phyloP scores from a whole-genome alignment of 2,113 vertebrate species.

The Clarias macrocephalus region DNA sequence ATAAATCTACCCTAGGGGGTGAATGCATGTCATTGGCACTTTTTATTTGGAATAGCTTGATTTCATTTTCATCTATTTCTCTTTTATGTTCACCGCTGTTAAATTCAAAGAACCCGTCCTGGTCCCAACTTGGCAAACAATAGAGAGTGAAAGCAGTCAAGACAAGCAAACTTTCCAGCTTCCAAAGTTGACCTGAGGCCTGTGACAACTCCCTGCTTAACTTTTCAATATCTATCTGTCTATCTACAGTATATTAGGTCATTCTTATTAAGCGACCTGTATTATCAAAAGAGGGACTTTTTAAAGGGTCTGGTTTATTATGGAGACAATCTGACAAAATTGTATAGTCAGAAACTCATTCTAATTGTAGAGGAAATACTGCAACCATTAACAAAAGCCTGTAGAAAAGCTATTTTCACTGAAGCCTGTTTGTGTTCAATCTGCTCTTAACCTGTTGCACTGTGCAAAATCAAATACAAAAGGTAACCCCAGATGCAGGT shows the following conservation, averaged over 20 bases:
- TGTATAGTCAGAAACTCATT: neutral
- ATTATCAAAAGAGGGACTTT: neutral
- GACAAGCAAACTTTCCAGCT: slow-evolving; percentile 8
- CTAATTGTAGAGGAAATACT: neutral
- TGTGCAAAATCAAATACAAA: neutral
- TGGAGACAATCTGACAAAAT: neutral
- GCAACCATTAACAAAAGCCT: neutral
- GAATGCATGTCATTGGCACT: neutral
- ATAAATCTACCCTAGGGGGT: neutral
- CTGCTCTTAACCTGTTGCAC: neutral
- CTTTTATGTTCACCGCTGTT: neutral
- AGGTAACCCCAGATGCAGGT: neutral
- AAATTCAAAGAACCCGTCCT: neutral
- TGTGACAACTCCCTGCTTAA: neutral
- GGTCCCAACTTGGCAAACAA: neutral
- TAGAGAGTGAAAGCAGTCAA: slow-evolving; percentile 3
- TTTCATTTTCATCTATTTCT: neutral
- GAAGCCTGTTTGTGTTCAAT: neutral
- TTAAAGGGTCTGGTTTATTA: neutral
- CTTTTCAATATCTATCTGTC: neutral
- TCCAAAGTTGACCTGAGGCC: slow-evolving; percentile 16
- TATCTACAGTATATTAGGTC: neutral
- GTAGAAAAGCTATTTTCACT: neutral
- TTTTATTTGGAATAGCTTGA: neutral
- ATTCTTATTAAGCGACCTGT: neutral